These are phyloP conservation scores for Micromys minutus DNA, from an alignment of 2,113 vertebrate genomes.

Conservation along the genomic window DNA sequence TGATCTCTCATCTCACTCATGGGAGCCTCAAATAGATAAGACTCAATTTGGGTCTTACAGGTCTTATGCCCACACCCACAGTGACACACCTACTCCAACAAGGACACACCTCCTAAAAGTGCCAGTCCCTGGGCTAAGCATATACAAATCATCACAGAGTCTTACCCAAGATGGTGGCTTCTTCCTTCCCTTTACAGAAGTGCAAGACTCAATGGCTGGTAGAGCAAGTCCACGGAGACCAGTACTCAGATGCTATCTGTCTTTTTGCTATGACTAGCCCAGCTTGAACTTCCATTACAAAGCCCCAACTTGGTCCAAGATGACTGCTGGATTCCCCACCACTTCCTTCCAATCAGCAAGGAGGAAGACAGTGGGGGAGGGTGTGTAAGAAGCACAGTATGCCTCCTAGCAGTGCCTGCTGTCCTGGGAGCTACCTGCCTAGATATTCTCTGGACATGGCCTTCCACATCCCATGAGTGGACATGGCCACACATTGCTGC, in stretches of 20 bases:
- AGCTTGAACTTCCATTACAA: neutral
- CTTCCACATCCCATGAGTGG: neutral
- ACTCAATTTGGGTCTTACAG: too few relatives aligned
- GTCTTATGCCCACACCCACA: too few relatives aligned
- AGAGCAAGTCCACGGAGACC: neutral
- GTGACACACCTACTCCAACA: too few relatives aligned
- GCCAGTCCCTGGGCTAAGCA: too few relatives aligned
- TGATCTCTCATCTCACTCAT: too few relatives aligned
- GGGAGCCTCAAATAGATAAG: too few relatives aligned
- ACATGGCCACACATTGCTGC: neutral
- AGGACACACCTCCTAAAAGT: too few relatives aligned
- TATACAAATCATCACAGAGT: too few relatives aligned
- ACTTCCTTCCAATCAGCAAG: neutral
- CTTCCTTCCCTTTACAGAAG: neutral
- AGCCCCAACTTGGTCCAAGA: neutral
- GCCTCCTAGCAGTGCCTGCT: neutral
- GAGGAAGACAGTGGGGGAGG: neutral
- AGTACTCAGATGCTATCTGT: neutral
- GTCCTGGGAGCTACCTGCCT: neutral
- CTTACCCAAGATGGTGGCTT: neutral
- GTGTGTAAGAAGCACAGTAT: neutral
- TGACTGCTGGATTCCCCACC: neutral
- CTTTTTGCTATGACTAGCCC: neutral
- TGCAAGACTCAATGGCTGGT: neutral
- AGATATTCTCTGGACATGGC: neutral